Evolutionary conservation across 2,113 vertebrate genomes (phyloP), one percentile per base, ranked within the genome.

Genomic region (Amia ocellicauda): DNA sequence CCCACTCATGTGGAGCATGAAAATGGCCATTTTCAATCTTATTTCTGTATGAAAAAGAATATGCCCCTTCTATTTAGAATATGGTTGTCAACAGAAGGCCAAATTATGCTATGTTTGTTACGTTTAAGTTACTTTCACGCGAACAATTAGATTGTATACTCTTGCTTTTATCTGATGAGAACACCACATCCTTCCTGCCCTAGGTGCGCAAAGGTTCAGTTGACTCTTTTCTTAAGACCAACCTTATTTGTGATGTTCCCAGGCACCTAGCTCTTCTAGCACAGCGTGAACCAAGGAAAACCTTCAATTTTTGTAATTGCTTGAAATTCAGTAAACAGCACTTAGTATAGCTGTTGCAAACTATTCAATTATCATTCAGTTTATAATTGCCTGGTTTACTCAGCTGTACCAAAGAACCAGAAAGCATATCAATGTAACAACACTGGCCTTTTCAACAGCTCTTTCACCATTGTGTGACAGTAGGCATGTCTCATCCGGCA

Each of bases 291-390:
- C 64, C 23, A 62, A 64, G 66, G 76, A 74, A 82, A 82, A 83
- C 79, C 73, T 70, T 80, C 78, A 76, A 83, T 84, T 83, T 80
- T 79, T 74, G 68, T 82, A 82, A 82, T 79, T 72, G 78, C 77
- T 73, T 75, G 75, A 78, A 86, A 84, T 77, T 80, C 73, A 80
- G 80, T 85, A 83, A 86, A 86, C 79, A 83, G 74, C 77, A 71
- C 73, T 64, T 63, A 54, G 64, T 64, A 72, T 68, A 63, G n/a
- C 54, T 69, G 80, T 80, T 81, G 75, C 77, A 80, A 73, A 74
- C 76, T 73, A 73, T 83, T 78, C 78, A 74, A 75, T 79, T 79
- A 82, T 81, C 77, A 59, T 82, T 81, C 26, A 76, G 69, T 43
- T 78, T 73, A 79, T 81, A 81, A 84, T 83, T 84, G 82, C 78